Base-by-base conservation (phyloP, 2,888 invertebrate species). In the Scaptomyza reducta region DNA sequence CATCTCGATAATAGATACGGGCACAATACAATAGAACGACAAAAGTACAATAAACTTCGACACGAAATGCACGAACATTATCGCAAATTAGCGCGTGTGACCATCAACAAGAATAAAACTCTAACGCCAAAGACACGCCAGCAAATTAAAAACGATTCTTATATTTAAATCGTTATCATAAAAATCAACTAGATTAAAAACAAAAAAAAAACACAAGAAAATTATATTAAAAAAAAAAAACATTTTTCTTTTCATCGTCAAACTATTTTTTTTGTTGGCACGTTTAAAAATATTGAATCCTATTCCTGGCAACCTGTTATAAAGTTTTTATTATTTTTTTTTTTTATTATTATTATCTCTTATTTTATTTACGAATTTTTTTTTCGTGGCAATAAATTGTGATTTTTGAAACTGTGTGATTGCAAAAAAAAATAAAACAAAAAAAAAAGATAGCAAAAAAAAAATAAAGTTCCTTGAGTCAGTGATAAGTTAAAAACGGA, bases 381-480 rank as follows among this genome's bases (percentile, higher is more conserved):
- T 83, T 72, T 68, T 66, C 60, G 79, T 77, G 74, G 38, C 56
- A 86, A 83, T 61, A 51, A 31, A 79, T 84, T 84, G 79, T 74
- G 71, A 81, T 78, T 74, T 78, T 67, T 71, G 73, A 73, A 83
- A 78, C 74, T 71, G 71, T 88, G 89, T 89, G 87, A 87, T 89
- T 74, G 77, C 83, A 74, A 87, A 87, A 70, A 49, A 75, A 13
- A 38, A 38, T 9, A 35, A n/a, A 5, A 35, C 13, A 35, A 35
- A 74, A 35, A 35, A 71, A 49, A 80, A 74, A 68, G 41, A 72
- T 38, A 72, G 47, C 61, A 70, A 58, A 63, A 70, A 70, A 40
- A 56, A 63, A 71, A 79, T 70, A 89, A 88, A 88, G 88, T 88
- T 88, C 87, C 89, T 88, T 80, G 79, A 86, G 70, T 61, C 77